phyloP scores from a whole-genome alignment of 2,888 invertebrate genomes.

The Agrochola lota region DNA sequence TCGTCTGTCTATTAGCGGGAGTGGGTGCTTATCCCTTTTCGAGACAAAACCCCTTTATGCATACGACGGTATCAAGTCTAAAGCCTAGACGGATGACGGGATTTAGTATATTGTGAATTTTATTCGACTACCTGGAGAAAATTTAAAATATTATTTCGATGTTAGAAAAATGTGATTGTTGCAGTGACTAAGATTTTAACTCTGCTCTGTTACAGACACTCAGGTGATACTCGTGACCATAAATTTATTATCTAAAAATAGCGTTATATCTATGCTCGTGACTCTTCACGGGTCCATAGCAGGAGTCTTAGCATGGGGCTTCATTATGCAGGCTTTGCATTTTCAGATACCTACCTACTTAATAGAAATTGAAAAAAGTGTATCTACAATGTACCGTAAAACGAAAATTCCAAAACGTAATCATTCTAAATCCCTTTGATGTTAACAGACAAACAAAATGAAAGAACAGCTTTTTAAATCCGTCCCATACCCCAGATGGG shows the following conservation, averaged over 20 bases:
- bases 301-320: not conserved
- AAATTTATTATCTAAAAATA: too few relatives aligned
- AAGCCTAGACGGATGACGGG: slow-evolving; percentile 7
- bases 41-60: slow-evolving; percentile 12
- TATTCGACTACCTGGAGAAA: not conserved
- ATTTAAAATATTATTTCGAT: not conserved
- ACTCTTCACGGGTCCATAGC: too few relatives aligned
- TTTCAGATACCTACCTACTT: not conserved
- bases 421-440: slow-evolving; percentile 1
- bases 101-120: slow-evolving; percentile 17
- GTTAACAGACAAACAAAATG: slow-evolving; percentile 3
- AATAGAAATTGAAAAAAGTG: not conserved
- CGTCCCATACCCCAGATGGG: not conserved
- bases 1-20: slow-evolving; percentile 40
- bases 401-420: not conserved
- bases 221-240: not conserved
- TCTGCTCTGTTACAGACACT: not conserved
- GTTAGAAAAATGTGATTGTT: not conserved
- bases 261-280: not conserved
- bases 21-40: slow-evolving; percentile 39
- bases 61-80: slow-evolving; percentile 28
- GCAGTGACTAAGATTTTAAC: not conserved
- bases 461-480: slow-evolving; percentile 4
- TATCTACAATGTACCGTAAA: not conserved
- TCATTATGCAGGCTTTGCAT: not conserved